These are phyloP conservation scores for Scaptomyza cyrtandrae DNA, from an alignment of 2,888 invertebrate genomes.

Conservation along the genomic window DNA sequence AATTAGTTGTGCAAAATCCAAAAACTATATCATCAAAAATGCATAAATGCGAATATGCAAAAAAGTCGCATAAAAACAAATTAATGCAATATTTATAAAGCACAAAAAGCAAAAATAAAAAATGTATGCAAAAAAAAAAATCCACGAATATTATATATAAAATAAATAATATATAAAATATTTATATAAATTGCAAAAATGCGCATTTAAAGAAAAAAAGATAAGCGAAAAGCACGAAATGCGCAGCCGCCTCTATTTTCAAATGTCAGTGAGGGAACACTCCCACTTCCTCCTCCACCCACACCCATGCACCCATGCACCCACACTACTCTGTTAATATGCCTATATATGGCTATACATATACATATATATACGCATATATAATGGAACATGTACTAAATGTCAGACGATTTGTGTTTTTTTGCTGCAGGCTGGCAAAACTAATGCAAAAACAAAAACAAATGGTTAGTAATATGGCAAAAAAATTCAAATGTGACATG, in stretches of 20 bases:
- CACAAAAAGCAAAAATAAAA: conserved; percentile 32
- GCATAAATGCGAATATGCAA: conserved; percentile 63
- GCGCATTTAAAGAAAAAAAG: conserved; percentile 57
- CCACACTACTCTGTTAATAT: conserved; percentile 3
- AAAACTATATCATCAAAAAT: conserved; percentile 78
- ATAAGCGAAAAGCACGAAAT: conserved; percentile 58
- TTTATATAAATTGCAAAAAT: conserved; percentile 80
- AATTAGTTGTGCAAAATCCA: conserved; percentile 70
- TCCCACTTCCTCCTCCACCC: background rate
- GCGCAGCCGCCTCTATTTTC: conserved; percentile 78
- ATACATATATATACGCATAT: conserved; percentile 23
- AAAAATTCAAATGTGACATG: conserved; percentile 49
- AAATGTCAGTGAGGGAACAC: conserved; percentile 47
- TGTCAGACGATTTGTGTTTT: conserved; percentile 58
- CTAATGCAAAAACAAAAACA: conserved; percentile 75
- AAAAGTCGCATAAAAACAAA: conserved; percentile 58
- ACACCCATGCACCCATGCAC: background rate
- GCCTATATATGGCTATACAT: conserved; percentile 27
- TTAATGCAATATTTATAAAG: conserved; percentile 76
- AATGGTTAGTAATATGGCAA: conserved; percentile 70
- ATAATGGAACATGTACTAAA: conserved; percentile 63
- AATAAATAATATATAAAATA: conserved; percentile 80
- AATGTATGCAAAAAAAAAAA: conserved; percentile 8
- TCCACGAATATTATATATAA: conserved; percentile 57
- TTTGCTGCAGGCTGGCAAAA: conserved; percentile 52